phyloP scores from a whole-genome alignment of 1,140 invertebrate species.

The Drosophila prosaltans region DNA sequence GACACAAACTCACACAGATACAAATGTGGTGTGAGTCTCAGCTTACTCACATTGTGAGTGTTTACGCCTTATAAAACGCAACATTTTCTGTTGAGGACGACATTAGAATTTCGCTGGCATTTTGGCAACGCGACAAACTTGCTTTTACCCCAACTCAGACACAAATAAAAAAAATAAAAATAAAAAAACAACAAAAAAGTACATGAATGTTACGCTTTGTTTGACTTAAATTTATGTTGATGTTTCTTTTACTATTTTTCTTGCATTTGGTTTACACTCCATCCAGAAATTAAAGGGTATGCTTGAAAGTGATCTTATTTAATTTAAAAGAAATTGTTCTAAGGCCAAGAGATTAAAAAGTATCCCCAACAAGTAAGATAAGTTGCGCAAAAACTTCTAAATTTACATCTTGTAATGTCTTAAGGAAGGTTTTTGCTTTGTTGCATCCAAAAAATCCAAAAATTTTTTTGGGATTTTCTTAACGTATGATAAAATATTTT shows the following conservation, averaged over 20 bases:
- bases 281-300: slow-evolving; percentile 15
- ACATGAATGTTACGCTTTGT: slow-evolving; percentile 71
- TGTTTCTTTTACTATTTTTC: slow-evolving; percentile 56
- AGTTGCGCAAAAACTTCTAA: no score
- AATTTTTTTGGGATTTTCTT: no score
- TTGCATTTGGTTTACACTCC: slow-evolving; percentile 40
- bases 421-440: no score
- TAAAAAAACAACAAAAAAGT: slow-evolving; percentile 34
- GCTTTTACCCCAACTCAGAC: slow-evolving; percentile 62
- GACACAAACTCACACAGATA: slow-evolving; percentile 24
- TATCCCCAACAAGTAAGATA: no score
- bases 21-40: slow-evolving; percentile 45
- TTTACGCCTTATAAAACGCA: slow-evolving; percentile 73
- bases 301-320: background rate
- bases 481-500: no score
- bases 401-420: no score
- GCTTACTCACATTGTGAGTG: slow-evolving; percentile 53
- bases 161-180: slow-evolving; percentile 29
- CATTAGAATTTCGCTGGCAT: slow-evolving; percentile 60
- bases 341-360: no score
- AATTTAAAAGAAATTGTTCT: no score
- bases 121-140: slow-evolving; percentile 74
- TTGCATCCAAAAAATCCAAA: no score
- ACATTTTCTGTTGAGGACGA: slow-evolving; percentile 62
- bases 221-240: slow-evolving; percentile 80